Evolutionary conservation across 1,140 invertebrate genomes (phyloP).

Genomic region (Belonocnema kinseyi): DNA sequence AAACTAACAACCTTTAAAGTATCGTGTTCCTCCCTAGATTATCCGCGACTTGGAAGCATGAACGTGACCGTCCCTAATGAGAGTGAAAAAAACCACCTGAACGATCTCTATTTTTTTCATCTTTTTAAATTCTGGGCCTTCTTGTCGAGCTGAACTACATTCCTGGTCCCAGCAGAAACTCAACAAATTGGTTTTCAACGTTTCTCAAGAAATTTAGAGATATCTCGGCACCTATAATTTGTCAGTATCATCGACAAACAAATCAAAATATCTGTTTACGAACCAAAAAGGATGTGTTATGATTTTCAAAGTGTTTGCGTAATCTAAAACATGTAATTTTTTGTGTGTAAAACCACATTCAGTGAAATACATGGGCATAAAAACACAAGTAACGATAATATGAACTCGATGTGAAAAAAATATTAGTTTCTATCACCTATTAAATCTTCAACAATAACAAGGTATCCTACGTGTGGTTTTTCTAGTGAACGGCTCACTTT

Average conservation of each 20-base stretch:
- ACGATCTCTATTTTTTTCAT: constrained; percentile 1
- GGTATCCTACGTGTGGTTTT: no score
- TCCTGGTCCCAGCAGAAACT: not conserved
- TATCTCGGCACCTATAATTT: not conserved
- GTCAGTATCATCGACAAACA: not conserved
- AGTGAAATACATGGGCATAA: no score
- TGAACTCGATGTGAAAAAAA: no score
- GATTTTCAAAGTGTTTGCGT: no score
- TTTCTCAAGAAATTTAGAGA: no score
- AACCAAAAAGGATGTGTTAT: no score
- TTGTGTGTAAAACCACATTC: no score
- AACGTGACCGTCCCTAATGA: constrained; percentile 27
- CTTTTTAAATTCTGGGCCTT: not conserved
- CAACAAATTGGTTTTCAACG: not conserved
- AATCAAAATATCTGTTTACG: not conserved
- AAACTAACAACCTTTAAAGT: not conserved
- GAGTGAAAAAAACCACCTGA: constrained; percentile 1
- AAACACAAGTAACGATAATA: no score
- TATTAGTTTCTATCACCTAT: no score
- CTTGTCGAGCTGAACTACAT: not conserved
- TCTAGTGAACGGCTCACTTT: not conserved
- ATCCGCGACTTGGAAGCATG: not conserved
- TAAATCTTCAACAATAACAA: no score
- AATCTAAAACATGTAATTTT: no score
- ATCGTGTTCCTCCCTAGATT: constrained; percentile 14